Evolutionary conservation across 2,113 vertebrate genomes (phyloP), one percentile per base, ranked within the genome.

Genomic region (Corydoras maculifer): DNA sequence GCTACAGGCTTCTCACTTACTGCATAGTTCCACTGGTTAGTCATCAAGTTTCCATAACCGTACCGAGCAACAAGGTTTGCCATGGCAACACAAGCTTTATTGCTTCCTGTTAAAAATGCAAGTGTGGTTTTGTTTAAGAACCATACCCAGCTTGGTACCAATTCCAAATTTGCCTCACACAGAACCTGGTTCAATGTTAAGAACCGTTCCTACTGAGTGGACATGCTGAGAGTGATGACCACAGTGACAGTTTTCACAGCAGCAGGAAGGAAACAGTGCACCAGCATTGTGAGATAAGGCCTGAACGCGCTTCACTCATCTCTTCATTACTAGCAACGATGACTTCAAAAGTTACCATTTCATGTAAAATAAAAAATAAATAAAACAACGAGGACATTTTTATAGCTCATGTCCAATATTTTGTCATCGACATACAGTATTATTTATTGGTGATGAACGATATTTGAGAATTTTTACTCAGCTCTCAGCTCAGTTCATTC

Each of bases 11-110:
- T 73, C 55, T 62, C 14, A 73, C 50, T 73, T 66, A 75, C 54
- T 43, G 30, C 62, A 76, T 57, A 81, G 72, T 70, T 78, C 75
- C 72, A 75, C 70, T 50, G 67, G 58, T 78, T 74, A 79, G 71
- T 75, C 79, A 70, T 67, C 71, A 66, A 74, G 15, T 78, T 75
- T 76, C 75, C 65, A 65, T 18, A 68, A 78, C 32, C 1, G 35
- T 73, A 77, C 59, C 78, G 77, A 86, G 77, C 65, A 87, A 79
- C 74, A 79, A 18, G 12, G 9, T 84, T 87, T 74, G 78, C 80
- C 80, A 86, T 82, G 71, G 83, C 83, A 84, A 81, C 82, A 1
- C 58, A 62, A 75, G 83, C 83, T 87, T 86, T 84, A 81, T 68
- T 72, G 54, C 78, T 74, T 84, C 80, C 76, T 81, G 69, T 74